phyloP scores from a whole-genome alignment of 2,797 vertebrate species.

The Acomys russatus region DNA sequence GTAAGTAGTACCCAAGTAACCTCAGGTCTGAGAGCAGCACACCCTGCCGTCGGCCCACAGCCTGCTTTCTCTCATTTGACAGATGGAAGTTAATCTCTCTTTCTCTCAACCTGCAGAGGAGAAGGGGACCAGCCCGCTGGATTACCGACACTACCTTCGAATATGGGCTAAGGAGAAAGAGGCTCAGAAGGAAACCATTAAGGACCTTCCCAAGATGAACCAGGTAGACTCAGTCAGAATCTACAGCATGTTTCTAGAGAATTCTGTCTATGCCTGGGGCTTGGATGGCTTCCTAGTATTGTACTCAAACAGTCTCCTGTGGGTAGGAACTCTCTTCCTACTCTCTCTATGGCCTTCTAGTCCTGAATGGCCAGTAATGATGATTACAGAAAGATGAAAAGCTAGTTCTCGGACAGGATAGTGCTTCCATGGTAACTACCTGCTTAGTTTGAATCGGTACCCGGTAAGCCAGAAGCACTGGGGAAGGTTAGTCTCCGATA shows the following conservation, averaged over 20 bases:
- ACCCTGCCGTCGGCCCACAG: not conserved
- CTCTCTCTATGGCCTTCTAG: not conserved
- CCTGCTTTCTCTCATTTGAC: not conserved
- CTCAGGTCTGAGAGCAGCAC: not conserved
- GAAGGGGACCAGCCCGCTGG: conserved; percentile 92
- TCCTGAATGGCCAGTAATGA: not conserved
- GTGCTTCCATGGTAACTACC: not conserved
- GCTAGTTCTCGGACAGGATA: not conserved
- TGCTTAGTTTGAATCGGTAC: not conserved
- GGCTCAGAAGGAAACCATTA: conserved; percentile 95
- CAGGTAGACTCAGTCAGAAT: conserved; percentile 90
- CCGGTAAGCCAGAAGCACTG: not conserved
- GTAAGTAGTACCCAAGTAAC: not conserved
- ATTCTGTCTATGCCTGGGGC: not conserved
- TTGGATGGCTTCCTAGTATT: not conserved
- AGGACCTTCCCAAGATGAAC: conserved; percentile 98
- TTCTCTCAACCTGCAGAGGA: conserved; percentile 90
- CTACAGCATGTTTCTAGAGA: not conserved
- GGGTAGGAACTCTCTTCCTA: not conserved
- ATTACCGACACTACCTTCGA: conserved; percentile 96
- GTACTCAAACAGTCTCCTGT: no score
- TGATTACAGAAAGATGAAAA: not conserved
- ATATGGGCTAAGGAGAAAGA: conserved; percentile 98
- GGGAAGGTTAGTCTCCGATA: not conserved
- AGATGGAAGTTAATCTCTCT: conserved; percentile 26